Evolutionary conservation across 2,797 vertebrate species (phyloP).

Genomic region (Cossypha polioptera): DNA sequence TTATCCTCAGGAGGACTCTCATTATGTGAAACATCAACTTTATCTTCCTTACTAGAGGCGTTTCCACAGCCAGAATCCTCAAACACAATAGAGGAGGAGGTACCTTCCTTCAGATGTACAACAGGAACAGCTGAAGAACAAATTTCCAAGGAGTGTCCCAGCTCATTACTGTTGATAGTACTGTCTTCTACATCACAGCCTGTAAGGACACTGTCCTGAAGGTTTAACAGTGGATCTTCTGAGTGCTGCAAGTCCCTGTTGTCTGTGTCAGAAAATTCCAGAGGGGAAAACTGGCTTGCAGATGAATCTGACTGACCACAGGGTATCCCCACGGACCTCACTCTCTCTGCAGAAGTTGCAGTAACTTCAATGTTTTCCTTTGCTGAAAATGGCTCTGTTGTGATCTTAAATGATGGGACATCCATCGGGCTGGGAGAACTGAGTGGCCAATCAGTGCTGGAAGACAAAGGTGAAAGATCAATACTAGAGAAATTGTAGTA

Average conservation of each 20-base stretch:
- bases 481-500: not conserved
- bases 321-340: constrained; percentile 67
- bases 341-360: constrained; percentile 47
- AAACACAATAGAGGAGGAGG: constrained; percentile 97
- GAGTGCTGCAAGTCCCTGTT: constrained; percentile 61
- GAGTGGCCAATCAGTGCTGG: constrained; percentile 91
- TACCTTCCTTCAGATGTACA: constrained; percentile 81
- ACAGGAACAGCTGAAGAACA: constrained; percentile 76
- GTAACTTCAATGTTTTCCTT: constrained; percentile 75
- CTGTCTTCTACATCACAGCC: constrained; percentile 81
- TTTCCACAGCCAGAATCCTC: constrained; percentile 95
- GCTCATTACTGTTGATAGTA: constrained; percentile 75
- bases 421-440: constrained; percentile 92
- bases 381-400: constrained; percentile 79
- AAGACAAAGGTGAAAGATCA: not conserved
- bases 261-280: constrained; percentile 60
- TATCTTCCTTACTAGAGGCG: constrained; percentile 78
- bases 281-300: constrained; percentile 61
- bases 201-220: constrained; percentile 85
- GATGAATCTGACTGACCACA: constrained; percentile 63
- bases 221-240: constrained; percentile 51
- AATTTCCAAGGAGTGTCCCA: constrained; percentile 81
- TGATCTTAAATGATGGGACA: constrained; percentile 89
- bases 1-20: constrained; percentile 48
- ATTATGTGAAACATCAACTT: not conserved